Base-by-base conservation (phyloP, 2,113 vertebrate species). In the Pongo pygmaeus region DNA sequence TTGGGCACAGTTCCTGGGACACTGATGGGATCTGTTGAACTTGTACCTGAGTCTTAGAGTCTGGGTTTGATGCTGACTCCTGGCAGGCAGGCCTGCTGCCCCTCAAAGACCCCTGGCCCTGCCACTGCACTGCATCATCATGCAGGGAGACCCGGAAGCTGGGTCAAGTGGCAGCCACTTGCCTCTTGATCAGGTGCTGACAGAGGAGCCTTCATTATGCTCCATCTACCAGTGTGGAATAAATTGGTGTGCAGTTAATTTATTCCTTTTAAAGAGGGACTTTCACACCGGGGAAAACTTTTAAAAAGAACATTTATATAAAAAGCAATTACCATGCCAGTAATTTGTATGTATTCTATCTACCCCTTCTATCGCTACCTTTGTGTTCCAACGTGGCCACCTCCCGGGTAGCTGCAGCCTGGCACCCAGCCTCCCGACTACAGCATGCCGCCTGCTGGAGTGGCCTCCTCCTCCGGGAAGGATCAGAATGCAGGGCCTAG, bases 241-340 rank as follows among this genome's bases (percentile, higher is more conserved):
- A 98, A 99, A 99, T 99, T 98, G 98, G 95, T 96, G 98, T 94
- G 97, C 95, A 8, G 97, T 93, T 98, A 98, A 98, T 99, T 98
- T 98, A 98, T 99, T 99, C 98, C 98, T 78, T 85, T 96, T 97
- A 98, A 98, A 98, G 96, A 98, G 96, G 97, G 96, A 97, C 97
- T 98, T 98, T 94, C 96, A 78, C 97, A 97, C 97, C 96, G 96
- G 98, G 98, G 98, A 98, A 98, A 98, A 98, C 97, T 98, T 98
- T 98, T 97, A 95, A 98, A 98, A 98, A 9, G 91, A 96, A 97
- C 98, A 96, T 98, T 98, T 98, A 98, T 98, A 98, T 97, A 97
- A 98, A 98, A 99, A 98, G 98, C 98, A 99, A 99, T 99, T 99
- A 99, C 98, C 96, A 89, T 98, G 97, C 97, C 18, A 46, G 98